Base-by-base conservation (phyloP, 2,888 invertebrate species). In the Mimachlamys varia region DNA sequence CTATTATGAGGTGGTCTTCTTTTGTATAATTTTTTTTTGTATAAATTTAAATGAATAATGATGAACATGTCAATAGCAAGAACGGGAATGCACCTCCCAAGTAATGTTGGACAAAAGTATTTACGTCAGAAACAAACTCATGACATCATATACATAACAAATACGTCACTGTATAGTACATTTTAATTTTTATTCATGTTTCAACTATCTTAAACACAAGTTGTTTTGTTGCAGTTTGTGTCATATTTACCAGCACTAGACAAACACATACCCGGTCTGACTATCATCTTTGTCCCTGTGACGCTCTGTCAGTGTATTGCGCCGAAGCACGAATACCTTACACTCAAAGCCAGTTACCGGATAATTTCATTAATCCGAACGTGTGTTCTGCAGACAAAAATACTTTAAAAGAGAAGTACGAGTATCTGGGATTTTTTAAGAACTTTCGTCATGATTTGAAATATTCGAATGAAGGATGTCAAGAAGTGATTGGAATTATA, bases 151-250 rank as follows among this genome's bases (percentile, higher is more conserved):
- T 27, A 76, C 33, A 33, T 27, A 33, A 76, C 33, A 76, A 2
- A 76, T 27, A 76, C 76, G 33, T 76, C 12, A 27, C 0, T 76
- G 76, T 76, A 76, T 10, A 76, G 27, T 33, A 76, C 76, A 76
- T 76, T 76, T 76, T 53, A 22, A 44, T 62, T 22, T 62, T 76
- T 76, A 76, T 76, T 76, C 33, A 27, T 76, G 22, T 76, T 76
- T 76, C 7, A 76, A 76, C 76, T 76, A 76, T 76, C 76, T 76
- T 76, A 76, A 76, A 76, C 76, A 76, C 33, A 76, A 76, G 33
- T 33, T 22, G 27, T 15, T 76, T 76, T 76, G 62, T 76, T 76
- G 62, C 33, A 76, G n/a, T 76, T 76, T 76, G 76, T 76, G 76
- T 76, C 27, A 27, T 27, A 76, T 76, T 27, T 33, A 27, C 27